Conservation (phyloP, 2,888 invertebrate genomes). For the Poecilobothrus nobilitatus region DNA sequence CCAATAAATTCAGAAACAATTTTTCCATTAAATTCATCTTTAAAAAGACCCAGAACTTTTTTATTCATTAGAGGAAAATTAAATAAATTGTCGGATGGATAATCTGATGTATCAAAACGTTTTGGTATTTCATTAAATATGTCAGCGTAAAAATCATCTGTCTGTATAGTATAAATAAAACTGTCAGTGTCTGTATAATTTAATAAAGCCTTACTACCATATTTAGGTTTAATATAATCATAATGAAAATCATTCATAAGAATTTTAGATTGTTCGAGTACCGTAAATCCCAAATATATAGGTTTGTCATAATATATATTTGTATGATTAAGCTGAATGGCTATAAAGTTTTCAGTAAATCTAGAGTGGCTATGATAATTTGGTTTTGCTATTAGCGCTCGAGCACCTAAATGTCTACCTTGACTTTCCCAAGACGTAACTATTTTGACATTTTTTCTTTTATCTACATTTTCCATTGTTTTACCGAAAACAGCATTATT, state of each 20-base stretch:
- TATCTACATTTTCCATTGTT: conserved; percentile 20
- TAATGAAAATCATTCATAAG: conserved; percentile 36
- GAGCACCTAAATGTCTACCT: conserved; percentile 28
- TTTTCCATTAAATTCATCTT: conserved; percentile 17
- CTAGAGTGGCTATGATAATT: conserved; percentile 30
- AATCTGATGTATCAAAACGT: conserved; percentile 34
- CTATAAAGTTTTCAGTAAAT: conserved; percentile 35
- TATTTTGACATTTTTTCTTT: conserved; percentile 38
- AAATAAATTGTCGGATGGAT: conserved; percentile 26
- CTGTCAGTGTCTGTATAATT: conserved; percentile 21
- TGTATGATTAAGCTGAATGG: conserved; percentile 31
- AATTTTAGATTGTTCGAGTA: conserved; percentile 38
- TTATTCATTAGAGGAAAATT: conserved; percentile 22
- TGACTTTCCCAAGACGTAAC: conserved; percentile 32
- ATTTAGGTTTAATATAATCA: conserved; percentile 25
- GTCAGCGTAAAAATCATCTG: conserved; percentile 18
- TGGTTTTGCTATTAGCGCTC: conserved; percentile 29
- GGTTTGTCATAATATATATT: conserved; percentile 34
- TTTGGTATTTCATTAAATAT: conserved; percentile 14
- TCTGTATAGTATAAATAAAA: conserved; percentile 17
- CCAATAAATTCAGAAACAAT: conserved; percentile 18
- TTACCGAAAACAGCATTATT: conserved; percentile 13
- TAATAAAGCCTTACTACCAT: neutral
- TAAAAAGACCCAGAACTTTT: conserved; percentile 14
- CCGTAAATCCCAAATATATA: conserved; percentile 36